These are phyloP conservation scores for Gobiocypris rarus DNA, from an alignment of 2,113 vertebrate species.

Conservation along the genomic window DNA sequence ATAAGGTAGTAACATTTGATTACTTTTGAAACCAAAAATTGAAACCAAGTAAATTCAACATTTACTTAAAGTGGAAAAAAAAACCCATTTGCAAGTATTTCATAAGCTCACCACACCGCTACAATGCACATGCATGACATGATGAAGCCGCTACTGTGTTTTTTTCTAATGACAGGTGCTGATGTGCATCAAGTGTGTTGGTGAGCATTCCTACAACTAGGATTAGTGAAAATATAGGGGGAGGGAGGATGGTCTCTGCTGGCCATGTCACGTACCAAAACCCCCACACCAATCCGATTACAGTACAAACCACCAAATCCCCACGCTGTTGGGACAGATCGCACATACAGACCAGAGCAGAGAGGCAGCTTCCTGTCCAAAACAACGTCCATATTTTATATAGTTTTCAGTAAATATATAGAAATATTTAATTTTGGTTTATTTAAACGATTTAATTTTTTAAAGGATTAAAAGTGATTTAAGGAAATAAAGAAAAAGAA, in stretches of 20 bases:
- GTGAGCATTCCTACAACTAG: slow-evolving; percentile 19
- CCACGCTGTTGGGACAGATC: neutral
- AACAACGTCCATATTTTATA: neutral
- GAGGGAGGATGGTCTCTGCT: slow-evolving; percentile 53
- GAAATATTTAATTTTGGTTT: no score
- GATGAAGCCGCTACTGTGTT: neutral
- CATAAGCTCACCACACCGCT: neutral
- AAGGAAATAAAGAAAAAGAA: no score
- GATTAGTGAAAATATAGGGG: slow-evolving; percentile 12
- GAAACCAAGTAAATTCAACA: neutral
- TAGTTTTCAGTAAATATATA: neutral
- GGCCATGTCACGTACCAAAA: slow-evolving; percentile 64
- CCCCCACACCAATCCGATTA: slow-evolving; percentile 74
- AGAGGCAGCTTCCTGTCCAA: neutral
- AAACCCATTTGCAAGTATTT: neutral
- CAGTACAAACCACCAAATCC: slow-evolving; percentile 74
- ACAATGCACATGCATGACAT: neutral
- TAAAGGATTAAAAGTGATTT: no score
- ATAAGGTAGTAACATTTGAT: neutral
- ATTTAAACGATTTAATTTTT: no score
- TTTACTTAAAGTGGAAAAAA: neutral
- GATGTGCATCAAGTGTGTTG: neutral
- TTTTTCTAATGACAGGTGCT: neutral
- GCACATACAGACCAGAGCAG: slow-evolving; percentile 53
- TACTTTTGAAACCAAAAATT: neutral